Evolutionary conservation across 2,888 invertebrate genomes (phyloP).

Genomic region (Tetragonisca angustula): DNA sequence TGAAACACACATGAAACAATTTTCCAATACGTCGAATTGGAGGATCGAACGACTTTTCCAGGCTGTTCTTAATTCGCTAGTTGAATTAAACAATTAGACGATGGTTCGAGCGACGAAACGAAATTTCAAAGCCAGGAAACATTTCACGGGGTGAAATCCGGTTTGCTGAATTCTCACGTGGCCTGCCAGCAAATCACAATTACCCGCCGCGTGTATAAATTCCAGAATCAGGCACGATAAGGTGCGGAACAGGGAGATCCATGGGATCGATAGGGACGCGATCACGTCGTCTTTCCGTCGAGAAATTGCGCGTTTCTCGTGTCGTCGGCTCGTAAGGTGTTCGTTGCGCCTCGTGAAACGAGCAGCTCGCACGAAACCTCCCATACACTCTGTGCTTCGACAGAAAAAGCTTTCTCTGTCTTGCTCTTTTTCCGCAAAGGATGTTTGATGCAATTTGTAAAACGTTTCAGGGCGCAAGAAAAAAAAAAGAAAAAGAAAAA

Average conservation of each 20-base stretch:
- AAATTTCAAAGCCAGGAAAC: background rate
- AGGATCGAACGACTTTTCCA: too few relatives aligned
- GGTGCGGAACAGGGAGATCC: conserved; percentile 29
- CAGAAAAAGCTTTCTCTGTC: background rate
- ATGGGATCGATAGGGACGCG: conserved; percentile 43
- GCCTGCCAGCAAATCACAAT: conserved; percentile 48
- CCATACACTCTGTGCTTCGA: background rate
- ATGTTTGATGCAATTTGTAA: background rate
- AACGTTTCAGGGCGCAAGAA: background rate
- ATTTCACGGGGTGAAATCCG: conserved; percentile 27
- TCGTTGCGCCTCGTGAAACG: conserved; percentile 59
- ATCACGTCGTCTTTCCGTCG: conserved; percentile 54
- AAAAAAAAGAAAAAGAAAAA: background rate
- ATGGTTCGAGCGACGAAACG: background rate
- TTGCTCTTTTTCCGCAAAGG: background rate
- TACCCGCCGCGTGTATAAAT: conserved; percentile 52
- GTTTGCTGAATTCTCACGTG: conserved; percentile 28
- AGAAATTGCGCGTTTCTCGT: conserved; percentile 63
- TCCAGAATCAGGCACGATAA: conserved; percentile 48
- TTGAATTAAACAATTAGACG: too few relatives aligned
- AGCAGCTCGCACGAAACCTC: conserved; percentile 48
- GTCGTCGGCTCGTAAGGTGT: conserved; percentile 62
- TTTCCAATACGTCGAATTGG: too few relatives aligned
- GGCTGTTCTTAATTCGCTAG: too few relatives aligned
- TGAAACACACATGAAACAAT: too few relatives aligned